Conservation (phyloP, 2,797 vertebrate genomes). For the Brachyrhaphis roseni region DNA sequence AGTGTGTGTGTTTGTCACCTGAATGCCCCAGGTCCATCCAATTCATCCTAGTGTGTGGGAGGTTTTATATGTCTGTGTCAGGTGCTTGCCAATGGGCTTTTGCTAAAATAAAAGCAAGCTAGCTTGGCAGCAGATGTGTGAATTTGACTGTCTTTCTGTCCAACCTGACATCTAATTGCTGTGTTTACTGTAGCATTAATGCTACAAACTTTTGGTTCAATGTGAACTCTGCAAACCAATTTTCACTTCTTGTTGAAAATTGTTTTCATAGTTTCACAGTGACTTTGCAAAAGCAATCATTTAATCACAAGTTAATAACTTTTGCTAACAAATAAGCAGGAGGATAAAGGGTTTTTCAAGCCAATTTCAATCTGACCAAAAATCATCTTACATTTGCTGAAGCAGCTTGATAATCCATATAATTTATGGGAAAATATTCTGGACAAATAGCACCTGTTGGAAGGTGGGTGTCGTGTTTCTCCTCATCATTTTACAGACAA, state of each 20-base stretch:
- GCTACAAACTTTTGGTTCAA: neutral
- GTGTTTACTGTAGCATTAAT: neutral
- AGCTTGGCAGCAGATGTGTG: slow-evolving; percentile 23
- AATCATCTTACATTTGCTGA: neutral
- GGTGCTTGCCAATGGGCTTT: slow-evolving; percentile 40
- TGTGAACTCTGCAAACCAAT: neutral
- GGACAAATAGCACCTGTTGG: neutral
- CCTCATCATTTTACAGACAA: neutral
- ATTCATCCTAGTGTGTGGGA: slow-evolving; percentile 17
- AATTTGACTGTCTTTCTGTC: slow-evolving; percentile 1
- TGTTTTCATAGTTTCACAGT: neutral
- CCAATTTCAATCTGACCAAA: neutral
- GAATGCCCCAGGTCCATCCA: slow-evolving; percentile 41
- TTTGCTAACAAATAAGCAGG: neutral
- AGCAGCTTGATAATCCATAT: neutral
- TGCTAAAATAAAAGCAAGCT: slow-evolving; percentile 20
- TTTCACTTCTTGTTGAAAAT: neutral
- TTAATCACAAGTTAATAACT: neutral
- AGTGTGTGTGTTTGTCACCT: slow-evolving; percentile 29
- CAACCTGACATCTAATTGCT: neutral
- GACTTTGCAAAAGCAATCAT: neutral
- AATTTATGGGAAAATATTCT: neutral
- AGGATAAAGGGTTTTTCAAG: neutral
- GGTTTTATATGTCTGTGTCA: slow-evolving; percentile 39
- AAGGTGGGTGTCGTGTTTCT: neutral